Base-by-base conservation (phyloP, 1,140 invertebrate genomes). In the Heliconius hewitsoni region DNA sequence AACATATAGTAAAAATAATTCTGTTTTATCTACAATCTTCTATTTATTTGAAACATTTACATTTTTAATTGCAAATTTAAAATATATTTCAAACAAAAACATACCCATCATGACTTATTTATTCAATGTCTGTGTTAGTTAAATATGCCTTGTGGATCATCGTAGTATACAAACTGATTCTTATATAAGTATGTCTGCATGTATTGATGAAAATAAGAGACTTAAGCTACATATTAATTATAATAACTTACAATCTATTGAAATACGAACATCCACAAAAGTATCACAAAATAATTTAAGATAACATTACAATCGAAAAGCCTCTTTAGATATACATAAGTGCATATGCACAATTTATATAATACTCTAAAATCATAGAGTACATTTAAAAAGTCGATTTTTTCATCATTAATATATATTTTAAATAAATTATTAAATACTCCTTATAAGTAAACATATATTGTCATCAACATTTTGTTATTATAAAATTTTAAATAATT, bases 221-320 rank as follows among this genome's bases (percentile, higher is more conserved):
- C 39, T 42, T 70, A 60, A 76, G 13, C 39, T 66, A 75, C 1
- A 16, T 80, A 76, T 55, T 76, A 76, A 71, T 72, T 76, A 74
- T 73, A 60, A 60, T 76, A 80, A 57, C 37, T 76, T 76, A 76
- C 34, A 73, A 74, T 79, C 79, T 85, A 82, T 76, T 78, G 83
- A 83, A 89, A 88, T 84, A 87, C 77, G 86, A 81, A 87, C 87
- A 84, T 88, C 86, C 88, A 90, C 73, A 75, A 76, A 73, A 90
- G 89, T 93, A 93, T 93, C 92, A 93, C 92, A 93, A 88, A 88
- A 93, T 93, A 93, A 93, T 91, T 93, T 93, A 93, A 88, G 89
- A 87, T 88, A 92, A 91, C 88, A 84, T 82, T 83, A 80, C 73
- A 88, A 89, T 82, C 75, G 84, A 82, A 87, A 87, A 87, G 88